A percentile compares a stretch with the other conserved stretches of the same genome.
Evolutionary conservation across 2,888 invertebrate species (phyloP).

Genomic region (Acanthosepion lycidas): DNA sequence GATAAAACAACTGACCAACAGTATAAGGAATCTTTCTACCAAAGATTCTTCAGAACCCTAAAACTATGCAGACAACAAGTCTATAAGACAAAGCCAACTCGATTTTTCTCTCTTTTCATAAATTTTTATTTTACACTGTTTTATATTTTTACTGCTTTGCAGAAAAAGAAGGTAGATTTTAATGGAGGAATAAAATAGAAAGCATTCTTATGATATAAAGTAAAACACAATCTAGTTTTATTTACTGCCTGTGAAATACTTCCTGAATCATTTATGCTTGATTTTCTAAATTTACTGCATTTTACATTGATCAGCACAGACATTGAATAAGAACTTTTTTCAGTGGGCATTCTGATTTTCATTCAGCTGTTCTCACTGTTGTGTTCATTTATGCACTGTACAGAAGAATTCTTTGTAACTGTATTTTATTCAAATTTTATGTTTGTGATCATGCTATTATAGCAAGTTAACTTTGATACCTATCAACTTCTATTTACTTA

Average conservation of each 20-base stretch:
- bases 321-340: neutral
- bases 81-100: neutral
- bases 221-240: neutral
- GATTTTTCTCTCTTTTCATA: neutral
- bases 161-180: neutral
- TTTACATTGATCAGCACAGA: neutral
- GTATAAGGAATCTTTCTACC: neutral
- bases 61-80: neutral
- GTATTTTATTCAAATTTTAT: neutral
- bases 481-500: neutral
- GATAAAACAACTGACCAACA: neutral
- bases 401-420: neutral
- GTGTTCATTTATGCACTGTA: neutral
- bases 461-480: neutral
- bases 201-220: neutral
- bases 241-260: neutral
- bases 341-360: neutral
- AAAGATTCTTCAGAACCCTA: neutral
- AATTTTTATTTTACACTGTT: neutral
- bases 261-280: neutral
- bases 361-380: neutral
- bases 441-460: neutral
- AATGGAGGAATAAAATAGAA: neutral
- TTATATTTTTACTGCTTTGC: neutral
- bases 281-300: neutral